These are phyloP conservation scores for Diadumene lineata DNA, from an alignment of 92 coral and sea anemone species.

Conservation along the genomic window DNA sequence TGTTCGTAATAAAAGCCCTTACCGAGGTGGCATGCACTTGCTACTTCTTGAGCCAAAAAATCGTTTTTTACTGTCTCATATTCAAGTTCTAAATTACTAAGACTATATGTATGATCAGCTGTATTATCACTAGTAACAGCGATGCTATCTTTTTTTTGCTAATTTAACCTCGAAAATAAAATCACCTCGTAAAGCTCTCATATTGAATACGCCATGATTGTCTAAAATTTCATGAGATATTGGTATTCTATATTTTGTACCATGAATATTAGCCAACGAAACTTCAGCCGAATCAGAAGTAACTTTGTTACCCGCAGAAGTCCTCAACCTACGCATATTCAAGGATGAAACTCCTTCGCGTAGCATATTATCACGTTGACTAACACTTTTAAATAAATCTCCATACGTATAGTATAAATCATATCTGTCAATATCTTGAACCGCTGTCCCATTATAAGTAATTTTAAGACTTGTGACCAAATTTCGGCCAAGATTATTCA, in stretches of 20 bases:
- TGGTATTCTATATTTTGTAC: conserved; percentile 26
- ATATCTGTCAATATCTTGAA: conserved; percentile 31
- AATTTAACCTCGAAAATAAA: conserved; percentile 30
- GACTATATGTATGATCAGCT: conserved; percentile 14
- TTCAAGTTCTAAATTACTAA: conserved; percentile 35
- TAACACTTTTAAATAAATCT: conserved; percentile 4
- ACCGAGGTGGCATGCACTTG: not conserved
- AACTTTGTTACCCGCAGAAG: conserved; percentile 21
- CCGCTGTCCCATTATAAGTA: conserved; percentile 34
- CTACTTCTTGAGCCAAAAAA: not conserved
- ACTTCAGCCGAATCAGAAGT: conserved; percentile 21
- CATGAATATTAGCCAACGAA: conserved; percentile 3
- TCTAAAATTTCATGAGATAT: conserved; percentile 27
- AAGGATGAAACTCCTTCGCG: conserved; percentile 22
- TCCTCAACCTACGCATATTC: conserved; percentile 11
- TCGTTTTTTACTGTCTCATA: conserved; percentile 27
- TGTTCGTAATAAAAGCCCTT: conserved; percentile 14
- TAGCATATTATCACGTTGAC: conserved; percentile 2
- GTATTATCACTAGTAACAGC: conserved; percentile 12
- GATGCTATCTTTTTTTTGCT: conserved; percentile 1
- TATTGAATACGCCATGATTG: conserved; percentile 38
- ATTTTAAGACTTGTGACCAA: conserved; percentile 26
- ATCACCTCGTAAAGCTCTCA: conserved; percentile 19
- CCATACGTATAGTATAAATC: conserved; percentile 22
- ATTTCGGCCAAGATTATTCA: conserved; percentile 42